These are phyloP conservation scores for Brachypteracias leptosomus DNA, from an alignment of 2,113 vertebrate species.

Conservation along the genomic window DNA sequence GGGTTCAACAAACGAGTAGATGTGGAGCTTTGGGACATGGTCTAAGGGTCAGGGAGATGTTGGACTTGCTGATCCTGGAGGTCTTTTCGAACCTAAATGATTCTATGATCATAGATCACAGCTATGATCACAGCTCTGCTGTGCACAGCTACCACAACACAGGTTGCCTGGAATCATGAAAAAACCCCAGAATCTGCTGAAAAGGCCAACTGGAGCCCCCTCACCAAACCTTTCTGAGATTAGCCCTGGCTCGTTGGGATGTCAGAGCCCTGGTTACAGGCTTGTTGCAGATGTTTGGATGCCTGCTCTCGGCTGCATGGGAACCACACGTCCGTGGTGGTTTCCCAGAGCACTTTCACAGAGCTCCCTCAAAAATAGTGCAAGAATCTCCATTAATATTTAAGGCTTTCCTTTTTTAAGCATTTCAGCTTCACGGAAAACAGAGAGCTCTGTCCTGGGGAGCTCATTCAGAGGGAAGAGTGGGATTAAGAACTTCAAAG, in stretches of 20 bases:
- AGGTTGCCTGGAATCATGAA: not conserved
- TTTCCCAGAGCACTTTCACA: not conserved
- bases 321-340: rapidly evolving
- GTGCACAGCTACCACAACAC: rapidly evolving
- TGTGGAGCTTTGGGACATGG: too few relatives aligned
- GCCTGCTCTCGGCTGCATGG: not conserved
- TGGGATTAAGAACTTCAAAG: slow-evolving; percentile 63
- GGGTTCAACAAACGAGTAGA: too few relatives aligned
- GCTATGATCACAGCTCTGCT: too few relatives aligned
- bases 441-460: not conserved
- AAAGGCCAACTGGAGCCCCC: not conserved
- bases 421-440: not conserved
- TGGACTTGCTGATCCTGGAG: too few relatives aligned
- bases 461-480: slow-evolving; percentile 10
- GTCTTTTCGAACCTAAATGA: too few relatives aligned
- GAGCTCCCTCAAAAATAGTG: not conserved
- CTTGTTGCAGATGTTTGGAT: not conserved
- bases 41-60: too few relatives aligned
- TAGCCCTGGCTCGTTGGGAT: not conserved
- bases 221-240: not conserved
- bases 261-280: rapidly evolving
- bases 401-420: not conserved
- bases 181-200: not conserved
- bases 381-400: not conserved
- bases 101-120: too few relatives aligned